phyloP scores from a whole-genome alignment of 2,113 vertebrate species.

The Ia io region DNA sequence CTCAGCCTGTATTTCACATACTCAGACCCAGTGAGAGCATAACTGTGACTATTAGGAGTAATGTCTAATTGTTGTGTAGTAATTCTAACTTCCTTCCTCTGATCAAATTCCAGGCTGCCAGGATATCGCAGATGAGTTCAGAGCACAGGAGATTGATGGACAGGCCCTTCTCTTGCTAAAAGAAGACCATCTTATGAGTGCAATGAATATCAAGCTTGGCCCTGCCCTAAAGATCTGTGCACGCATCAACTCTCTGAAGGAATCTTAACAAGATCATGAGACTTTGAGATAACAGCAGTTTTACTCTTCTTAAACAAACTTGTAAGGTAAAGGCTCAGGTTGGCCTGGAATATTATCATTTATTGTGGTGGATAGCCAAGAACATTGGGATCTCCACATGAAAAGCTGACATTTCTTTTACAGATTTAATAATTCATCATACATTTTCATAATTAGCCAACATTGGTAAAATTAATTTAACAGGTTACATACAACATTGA shows the following conservation, averaged over 20 bases:
- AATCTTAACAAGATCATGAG: constrained; percentile 82
- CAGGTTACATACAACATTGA: constrained; percentile 61
- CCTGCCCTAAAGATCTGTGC: constrained; percentile 98
- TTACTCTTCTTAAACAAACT: constrained; percentile 68
- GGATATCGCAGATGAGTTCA: constrained; percentile 96
- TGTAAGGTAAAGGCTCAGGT: constrained; percentile 69
- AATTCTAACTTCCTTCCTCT: constrained; percentile 46
- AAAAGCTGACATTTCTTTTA: constrained; percentile 73
- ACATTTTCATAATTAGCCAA: constrained; percentile 70
- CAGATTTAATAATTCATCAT: constrained; percentile 66
- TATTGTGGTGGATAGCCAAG: constrained; percentile 73
- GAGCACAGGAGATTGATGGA: constrained; percentile 98
- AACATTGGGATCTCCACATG: constrained; percentile 42
- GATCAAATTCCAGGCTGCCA: constrained; percentile 88
- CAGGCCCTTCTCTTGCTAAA: constrained; percentile 97
- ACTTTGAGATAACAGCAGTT: constrained; percentile 49
- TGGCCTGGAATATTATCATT: constrained; percentile 69
- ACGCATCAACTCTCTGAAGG: constrained; percentile 95
- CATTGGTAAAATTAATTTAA: constrained; percentile 63
- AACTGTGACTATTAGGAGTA: constrained; percentile 30
- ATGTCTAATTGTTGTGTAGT: neutral
- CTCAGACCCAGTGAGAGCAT: constrained; percentile 29
- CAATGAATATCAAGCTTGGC: constrained; percentile 99
- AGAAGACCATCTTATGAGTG: constrained; percentile 98
- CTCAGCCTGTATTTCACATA: constrained; percentile 54